Conservation (phyloP, 2,797 vertebrate genomes). For the Pseudochaenichthys georgianus region DNA sequence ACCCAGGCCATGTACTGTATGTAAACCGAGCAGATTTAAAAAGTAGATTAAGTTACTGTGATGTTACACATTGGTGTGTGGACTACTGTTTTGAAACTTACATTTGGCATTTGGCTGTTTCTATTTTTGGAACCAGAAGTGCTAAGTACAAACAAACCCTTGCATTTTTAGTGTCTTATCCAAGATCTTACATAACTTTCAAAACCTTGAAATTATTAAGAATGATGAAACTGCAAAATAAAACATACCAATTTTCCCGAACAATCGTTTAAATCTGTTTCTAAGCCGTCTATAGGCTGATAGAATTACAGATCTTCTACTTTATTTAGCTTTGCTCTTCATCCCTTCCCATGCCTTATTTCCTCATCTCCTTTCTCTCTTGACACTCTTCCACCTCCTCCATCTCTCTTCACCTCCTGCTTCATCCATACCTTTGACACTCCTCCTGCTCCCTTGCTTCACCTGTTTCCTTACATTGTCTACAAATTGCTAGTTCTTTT, state of each 20-base stretch:
- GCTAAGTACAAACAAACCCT: too few species aligned
- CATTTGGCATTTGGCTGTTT: too few species aligned
- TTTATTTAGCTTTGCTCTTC: neutral
- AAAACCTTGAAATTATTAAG: neutral
- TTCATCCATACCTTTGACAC: too few species aligned
- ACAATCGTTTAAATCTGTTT: neutral
- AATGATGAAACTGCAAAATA: neutral
- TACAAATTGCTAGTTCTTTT: too few species aligned
- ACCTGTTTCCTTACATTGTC: neutral
- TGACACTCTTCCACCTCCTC: slow-evolving; percentile 5
- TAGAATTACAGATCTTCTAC: neutral
- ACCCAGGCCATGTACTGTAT: slow-evolving; percentile 2
- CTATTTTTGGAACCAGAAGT: too few species aligned
- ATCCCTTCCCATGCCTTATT: neutral
- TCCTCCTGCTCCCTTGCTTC: too few species aligned
- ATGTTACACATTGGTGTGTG: too few species aligned
- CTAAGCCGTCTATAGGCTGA: neutral
- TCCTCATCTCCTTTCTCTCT: slow-evolving; percentile 11
- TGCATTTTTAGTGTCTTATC: too few species aligned
- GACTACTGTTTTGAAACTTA: too few species aligned
- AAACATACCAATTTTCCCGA: neutral
- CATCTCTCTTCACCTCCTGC: neutral
- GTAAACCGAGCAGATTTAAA: neutral
- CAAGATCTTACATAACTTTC: too few species aligned
- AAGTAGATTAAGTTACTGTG: too few species aligned